Conservation (phyloP, 92 coral and sea anemone genomes). For the Plumapathes pennacea region DNA sequence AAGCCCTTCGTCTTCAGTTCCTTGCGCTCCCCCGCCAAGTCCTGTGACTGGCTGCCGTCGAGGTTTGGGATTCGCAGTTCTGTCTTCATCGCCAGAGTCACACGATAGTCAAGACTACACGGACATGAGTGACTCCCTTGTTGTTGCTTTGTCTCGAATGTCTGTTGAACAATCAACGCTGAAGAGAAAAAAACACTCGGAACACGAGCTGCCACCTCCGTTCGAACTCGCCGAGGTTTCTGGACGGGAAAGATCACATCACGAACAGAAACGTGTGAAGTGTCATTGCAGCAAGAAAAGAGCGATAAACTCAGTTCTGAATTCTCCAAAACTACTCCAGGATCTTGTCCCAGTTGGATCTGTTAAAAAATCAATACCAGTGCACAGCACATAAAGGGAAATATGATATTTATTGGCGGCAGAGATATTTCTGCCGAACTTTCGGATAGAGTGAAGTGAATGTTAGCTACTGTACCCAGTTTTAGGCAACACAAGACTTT, state of each 20-base stretch:
- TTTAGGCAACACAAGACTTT: too few species aligned
- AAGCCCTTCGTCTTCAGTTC: slow-evolving; percentile 67
- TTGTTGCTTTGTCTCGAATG: slow-evolving; percentile 84
- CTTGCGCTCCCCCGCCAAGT: slow-evolving; percentile 93
- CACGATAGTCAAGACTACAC: slow-evolving; percentile 58
- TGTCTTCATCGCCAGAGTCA: slow-evolving; percentile 71
- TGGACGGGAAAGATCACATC: slow-evolving; percentile 43
- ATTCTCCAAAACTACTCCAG: slow-evolving; percentile 27
- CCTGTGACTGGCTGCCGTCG: slow-evolving; percentile 72
- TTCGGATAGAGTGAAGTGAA: too few species aligned
- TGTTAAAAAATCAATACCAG: slow-evolving; percentile 49
- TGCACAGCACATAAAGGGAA: slow-evolving; percentile 47
- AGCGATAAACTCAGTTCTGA: slow-evolving; percentile 28
- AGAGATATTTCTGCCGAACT: too few species aligned
- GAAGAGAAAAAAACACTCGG: slow-evolving; percentile 83
- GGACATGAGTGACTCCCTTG: slow-evolving; percentile 73
- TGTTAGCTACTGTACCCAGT: too few species aligned
- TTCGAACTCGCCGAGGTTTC: too few species aligned
- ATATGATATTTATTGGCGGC: too few species aligned
- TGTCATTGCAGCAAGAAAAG: slow-evolving; percentile 51
- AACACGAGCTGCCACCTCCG: slow-evolving; percentile 61
- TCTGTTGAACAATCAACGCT: slow-evolving; percentile 81
- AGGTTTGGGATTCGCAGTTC: slow-evolving; percentile 70
- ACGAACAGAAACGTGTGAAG: slow-evolving; percentile 65
- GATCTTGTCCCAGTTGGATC: slow-evolving; percentile 37